Base-by-base conservation (phyloP, 2,888 invertebrate species). In the Tetrapedia diversipes region DNA sequence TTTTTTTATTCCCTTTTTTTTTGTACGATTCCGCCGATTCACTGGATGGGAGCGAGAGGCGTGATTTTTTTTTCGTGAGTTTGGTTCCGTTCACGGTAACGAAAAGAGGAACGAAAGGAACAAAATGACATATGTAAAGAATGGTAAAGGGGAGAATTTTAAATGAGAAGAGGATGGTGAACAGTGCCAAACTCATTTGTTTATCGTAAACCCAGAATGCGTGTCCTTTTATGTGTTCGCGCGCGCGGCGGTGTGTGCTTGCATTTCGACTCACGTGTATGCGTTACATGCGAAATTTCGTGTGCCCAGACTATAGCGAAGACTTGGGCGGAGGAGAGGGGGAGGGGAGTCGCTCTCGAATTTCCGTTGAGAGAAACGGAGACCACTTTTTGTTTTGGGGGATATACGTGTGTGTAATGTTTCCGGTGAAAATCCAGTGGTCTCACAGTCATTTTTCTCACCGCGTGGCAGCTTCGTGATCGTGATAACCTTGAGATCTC, bases 1-100 rank as follows among this genome's bases (percentile, higher is more conserved):
- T 60, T 32, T 56, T 27, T 78, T 65, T 71, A n/a, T n/a, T n/a
- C n/a, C n/a, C n/a, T 59, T 60, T 32, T 56, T 27, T 78, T 65
- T 71, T 71, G 24, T 67, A 69, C 60, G 43, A 27, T 45, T 37
- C 14, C 19, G n/a, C 1, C 3, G 19, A 34, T 57, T 49, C 34
- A 16, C 19, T 0, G 10, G 19, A 45, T 11, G 11, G 8, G 2
- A 51, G 16, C 14, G 19, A 29, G 37, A 16, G 32, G 59, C 16
- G 24, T 22, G 24, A 11, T 22, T 45, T 19, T 34, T 54, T 19
- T 34, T 54, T 14, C 24, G 14, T 14, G 27, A 59, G n/a, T 41
- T 68, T 66, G 61, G 29, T 70, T 41, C 24, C 63, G 68, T 74
- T 74, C 49, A 51, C 29, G 16, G 24, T 32, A 29, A 51, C 16